These are phyloP conservation scores for Phaetusa simplex DNA, from an alignment of 2,113 vertebrate species.

Conservation along the genomic window DNA sequence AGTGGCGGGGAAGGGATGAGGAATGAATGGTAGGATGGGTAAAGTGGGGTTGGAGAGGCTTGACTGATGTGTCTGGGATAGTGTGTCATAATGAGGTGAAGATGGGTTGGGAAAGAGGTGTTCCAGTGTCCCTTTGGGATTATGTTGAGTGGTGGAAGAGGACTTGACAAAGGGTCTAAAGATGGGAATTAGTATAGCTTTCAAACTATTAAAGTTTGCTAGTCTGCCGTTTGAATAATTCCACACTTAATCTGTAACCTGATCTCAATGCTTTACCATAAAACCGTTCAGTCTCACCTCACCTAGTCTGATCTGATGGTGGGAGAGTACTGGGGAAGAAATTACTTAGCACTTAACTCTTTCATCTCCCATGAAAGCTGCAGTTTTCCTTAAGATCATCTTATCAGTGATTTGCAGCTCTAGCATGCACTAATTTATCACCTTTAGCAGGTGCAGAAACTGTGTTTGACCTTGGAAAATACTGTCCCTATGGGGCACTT, in stretches of 20 bases:
- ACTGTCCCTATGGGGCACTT: neutral
- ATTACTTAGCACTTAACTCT: neutral
- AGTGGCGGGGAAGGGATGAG: neutral
- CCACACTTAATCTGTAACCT: neutral
- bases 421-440: neutral
- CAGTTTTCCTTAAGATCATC: neutral
- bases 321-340: neutral
- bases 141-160: neutral
- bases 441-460: neutral
- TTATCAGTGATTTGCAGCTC: neutral
- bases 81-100: neutral
- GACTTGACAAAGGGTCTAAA: neutral
- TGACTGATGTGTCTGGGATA: neutral
- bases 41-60: neutral
- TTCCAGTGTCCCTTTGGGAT: accelerated
- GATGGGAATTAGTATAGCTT: neutral
- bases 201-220: neutral
- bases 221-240: neutral
- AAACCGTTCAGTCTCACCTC: neutral
- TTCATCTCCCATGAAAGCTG: neutral
- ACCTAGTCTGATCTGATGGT: neutral
- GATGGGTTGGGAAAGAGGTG: neutral
- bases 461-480: constrained; percentile 11
- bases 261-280: neutral
- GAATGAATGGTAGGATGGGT: neutral